phyloP scores from a whole-genome alignment of 2,888 invertebrate species.

The Drosophila cognata region DNA sequence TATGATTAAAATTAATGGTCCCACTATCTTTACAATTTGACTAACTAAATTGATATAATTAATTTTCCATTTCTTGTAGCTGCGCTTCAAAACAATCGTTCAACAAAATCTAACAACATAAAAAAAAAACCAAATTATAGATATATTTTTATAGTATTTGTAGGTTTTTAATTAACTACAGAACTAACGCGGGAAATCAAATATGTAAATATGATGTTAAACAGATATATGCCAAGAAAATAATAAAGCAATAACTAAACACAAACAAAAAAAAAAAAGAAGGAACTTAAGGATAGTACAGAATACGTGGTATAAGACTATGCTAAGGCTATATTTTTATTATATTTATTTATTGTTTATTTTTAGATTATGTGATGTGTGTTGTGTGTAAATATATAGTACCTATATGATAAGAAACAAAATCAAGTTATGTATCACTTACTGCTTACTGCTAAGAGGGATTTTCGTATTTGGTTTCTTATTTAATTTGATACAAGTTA shows the following conservation, averaged over 20 bases:
- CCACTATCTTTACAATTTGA: slow-evolving; percentile 16
- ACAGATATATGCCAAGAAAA: slow-evolving; percentile 42
- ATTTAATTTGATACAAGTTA: slow-evolving; percentile 5
- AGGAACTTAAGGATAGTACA: slow-evolving; percentile 21
- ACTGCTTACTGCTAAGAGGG: slow-evolving; percentile 51
- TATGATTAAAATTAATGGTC: slow-evolving; percentile 8
- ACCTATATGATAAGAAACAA: slow-evolving; percentile 26
- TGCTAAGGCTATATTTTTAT: slow-evolving; percentile 37
- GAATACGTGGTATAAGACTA: slow-evolving; percentile 30
- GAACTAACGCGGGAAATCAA: slow-evolving; percentile 34
- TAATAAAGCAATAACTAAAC: slow-evolving; percentile 56
- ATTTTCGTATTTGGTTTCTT: slow-evolving; percentile 17
- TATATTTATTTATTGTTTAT: slow-evolving; percentile 1
- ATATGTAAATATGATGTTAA: slow-evolving; percentile 18
- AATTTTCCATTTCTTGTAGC: background rate
- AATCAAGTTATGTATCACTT: slow-evolving; percentile 2
- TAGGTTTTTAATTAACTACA: slow-evolving; percentile 34
- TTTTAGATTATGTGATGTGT: slow-evolving; percentile 8
- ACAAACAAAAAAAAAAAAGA: slow-evolving; percentile 15
- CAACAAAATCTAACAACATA: slow-evolving; percentile 19
- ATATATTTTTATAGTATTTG: slow-evolving; percentile 3
- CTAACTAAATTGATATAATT: background rate
- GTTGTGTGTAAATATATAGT: slow-evolving; percentile 2
- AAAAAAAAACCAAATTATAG: slow-evolving; percentile 27
- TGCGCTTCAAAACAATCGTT: slow-evolving; percentile 6